Base-by-base conservation (phyloP, 2,888 invertebrate species). In the Heliconius cydno region DNA sequence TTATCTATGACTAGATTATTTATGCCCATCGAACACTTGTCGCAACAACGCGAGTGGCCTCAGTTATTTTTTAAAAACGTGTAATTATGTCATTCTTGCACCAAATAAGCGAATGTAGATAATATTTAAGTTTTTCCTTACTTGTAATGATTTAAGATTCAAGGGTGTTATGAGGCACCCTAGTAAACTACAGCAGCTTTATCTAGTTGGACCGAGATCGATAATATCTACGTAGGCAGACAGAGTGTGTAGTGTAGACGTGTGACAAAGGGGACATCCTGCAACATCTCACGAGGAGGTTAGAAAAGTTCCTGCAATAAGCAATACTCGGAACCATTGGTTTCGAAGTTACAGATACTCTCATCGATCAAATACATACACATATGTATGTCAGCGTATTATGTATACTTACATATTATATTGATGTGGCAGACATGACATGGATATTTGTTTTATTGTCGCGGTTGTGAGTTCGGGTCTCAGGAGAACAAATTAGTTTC, bases 261-360 rank as follows among this genome's bases (percentile, higher is more conserved):
- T 9, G 5, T 7, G 15, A 41, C n/a, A 70, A 38, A 68, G 34
- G 68, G n/a, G 34, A 34, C 34, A 34, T 70, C 41, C 41, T 70
- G 25, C 15, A 25, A 70, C 15, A 5, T 52, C 38, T 38, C 13
- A 67, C 30, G 22, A n/a, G n/a, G n/a, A 38, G 68, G 38, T 68
- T 68, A 38, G 38, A 68, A 68, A 67, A 68, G 38, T 68, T 38
- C 38, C 13, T 41, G 25, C 68, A 68, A 38, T 68, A 41, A 25
- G 68, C 38, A 13, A 68, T 68, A 68, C 68, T 68, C 38, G n/a
- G 38, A 38, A 68, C 25, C 68, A 68, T 68, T 38, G n/a, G n/a
- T 68, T 38, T 38, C 13, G 22, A n/a, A 38, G 4, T 10, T 15
- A 66, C 6, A 25, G 6, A 34, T 9, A n/a, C 34, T 67, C 34